These are phyloP conservation scores for Pachypeltis micranthus DNA, from an alignment of 1,140 invertebrate genomes.

Conservation along the genomic window DNA sequence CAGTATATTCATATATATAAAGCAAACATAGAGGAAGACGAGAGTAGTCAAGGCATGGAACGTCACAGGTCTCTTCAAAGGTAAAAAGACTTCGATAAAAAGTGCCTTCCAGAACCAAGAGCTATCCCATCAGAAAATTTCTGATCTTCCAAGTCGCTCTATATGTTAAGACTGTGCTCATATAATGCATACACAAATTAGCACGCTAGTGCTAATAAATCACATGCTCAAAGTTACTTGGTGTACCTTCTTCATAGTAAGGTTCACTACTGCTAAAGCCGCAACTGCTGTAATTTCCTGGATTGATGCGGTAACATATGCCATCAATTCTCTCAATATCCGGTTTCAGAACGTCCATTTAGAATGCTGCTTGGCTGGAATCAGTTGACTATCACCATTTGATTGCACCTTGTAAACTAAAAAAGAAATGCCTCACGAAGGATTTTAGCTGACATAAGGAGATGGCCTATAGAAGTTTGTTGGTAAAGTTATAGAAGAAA, in stretches of 20 bases:
- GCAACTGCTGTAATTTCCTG: slow-evolving; percentile 19
- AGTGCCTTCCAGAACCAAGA: background rate
- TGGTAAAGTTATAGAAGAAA: no score
- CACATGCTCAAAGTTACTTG: no score
- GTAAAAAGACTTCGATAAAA: background rate
- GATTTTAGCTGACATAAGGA: no score
- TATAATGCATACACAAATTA: no score
- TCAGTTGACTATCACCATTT: no score
- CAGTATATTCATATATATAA: no score
- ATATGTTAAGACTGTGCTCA: background rate
- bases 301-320: slow-evolving; percentile 40
- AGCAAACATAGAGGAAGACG: no score
- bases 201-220: no score
- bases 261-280: background rate
- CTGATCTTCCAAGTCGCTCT: background rate
- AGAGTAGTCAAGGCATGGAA: background rate
- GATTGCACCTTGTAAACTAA: no score
- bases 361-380: no score
- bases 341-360: slow-evolving; percentile 31
- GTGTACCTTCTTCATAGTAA: background rate
- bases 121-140: background rate
- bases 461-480: no score
- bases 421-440: no score
- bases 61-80: background rate
- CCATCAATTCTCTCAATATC: slow-evolving; percentile 41